Evolutionary conservation across 1,140 invertebrate genomes (phyloP).

Genomic region (Plectus sambesii): DNA sequence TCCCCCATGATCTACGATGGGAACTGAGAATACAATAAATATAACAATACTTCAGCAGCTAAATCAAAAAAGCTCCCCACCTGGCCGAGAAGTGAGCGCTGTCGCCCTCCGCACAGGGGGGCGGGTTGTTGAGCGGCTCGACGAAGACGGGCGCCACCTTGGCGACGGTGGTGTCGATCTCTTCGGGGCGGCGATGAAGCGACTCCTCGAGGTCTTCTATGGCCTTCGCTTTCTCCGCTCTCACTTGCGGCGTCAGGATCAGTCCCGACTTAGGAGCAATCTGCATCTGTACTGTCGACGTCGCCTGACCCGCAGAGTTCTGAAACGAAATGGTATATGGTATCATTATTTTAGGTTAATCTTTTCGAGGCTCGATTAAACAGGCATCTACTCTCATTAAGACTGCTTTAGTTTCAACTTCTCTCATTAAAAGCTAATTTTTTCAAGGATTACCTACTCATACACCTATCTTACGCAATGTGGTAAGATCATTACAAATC

Average conservation of each 20-base stretch:
- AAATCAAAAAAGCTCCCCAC: too few relatives aligned
- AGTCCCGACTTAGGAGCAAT: slow-evolving; percentile 31
- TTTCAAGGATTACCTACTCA: too few relatives aligned
- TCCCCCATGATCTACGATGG: background rate
- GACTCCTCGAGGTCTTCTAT: slow-evolving; percentile 37
- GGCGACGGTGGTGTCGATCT: slow-evolving; percentile 27
- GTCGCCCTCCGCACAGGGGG: slow-evolving; percentile 34
- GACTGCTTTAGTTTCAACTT: too few relatives aligned
- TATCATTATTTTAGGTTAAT: too few relatives aligned
- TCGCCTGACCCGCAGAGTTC: slow-evolving; percentile 36
- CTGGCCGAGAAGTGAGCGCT: slow-evolving; percentile 39
- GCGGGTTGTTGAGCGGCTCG: slow-evolving; percentile 37
- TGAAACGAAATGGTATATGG: slow-evolving; percentile 21
- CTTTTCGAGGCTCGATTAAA: too few relatives aligned
- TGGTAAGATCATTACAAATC: too few relatives aligned
- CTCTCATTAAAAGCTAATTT: too few relatives aligned
- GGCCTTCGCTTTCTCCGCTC: slow-evolving; percentile 35
- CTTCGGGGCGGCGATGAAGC: slow-evolving; percentile 31
- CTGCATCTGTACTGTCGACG: slow-evolving; percentile 26
- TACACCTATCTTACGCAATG: too few relatives aligned
- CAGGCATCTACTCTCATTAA: too few relatives aligned
- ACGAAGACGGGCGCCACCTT: slow-evolving; percentile 43
- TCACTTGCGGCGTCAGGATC: slow-evolving; percentile 30
- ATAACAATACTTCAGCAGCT: too few relatives aligned
- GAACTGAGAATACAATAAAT: too few relatives aligned